Percentiles rank a stretch among this genome's conserved stretches.
Conservation (phyloP, 2,888 invertebrate genomes). For the Polymixis lichenea region DNA sequence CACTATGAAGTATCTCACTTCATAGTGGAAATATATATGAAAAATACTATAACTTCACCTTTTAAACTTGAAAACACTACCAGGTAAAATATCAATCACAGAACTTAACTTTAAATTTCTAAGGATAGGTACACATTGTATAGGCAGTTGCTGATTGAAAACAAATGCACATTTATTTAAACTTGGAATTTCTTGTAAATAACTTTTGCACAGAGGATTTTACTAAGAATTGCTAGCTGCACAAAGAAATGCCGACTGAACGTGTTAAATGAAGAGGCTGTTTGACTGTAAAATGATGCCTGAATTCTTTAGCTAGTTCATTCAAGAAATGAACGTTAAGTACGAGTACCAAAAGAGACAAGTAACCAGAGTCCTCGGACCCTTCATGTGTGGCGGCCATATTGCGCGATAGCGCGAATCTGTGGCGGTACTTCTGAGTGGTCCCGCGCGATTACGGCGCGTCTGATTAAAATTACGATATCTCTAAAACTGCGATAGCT, state of each 20-base stretch:
- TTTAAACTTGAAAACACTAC: not conserved
- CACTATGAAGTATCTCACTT: too few species aligned
- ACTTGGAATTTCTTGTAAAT: not conserved
- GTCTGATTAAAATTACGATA: too few species aligned
- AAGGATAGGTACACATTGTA: not conserved
- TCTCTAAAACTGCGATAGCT: too few species aligned
- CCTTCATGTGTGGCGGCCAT: too few species aligned
- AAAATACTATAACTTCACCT: not conserved
- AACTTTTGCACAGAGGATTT: not conserved
- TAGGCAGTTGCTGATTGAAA: not conserved
- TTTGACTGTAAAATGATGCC: not conserved
- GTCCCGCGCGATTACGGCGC: too few species aligned
- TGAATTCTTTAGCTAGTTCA: not conserved
- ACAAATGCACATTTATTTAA: conserved; percentile 10
- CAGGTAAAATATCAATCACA: not conserved
- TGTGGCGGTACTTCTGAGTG: too few species aligned
- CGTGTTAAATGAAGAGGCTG: not conserved
- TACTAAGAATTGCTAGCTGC: not conserved
- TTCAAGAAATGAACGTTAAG: not conserved
- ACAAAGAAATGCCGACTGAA: not conserved
- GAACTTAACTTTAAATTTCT: conserved; percentile 3
- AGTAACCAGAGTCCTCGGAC: too few species aligned
- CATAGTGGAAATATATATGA: too few species aligned
- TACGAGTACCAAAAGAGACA: too few species aligned
- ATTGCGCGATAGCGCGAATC: too few species aligned